These are phyloP conservation scores for Otocyon megalotis DNA, from an alignment of 2,113 vertebrate genomes.

Conservation along the genomic window DNA sequence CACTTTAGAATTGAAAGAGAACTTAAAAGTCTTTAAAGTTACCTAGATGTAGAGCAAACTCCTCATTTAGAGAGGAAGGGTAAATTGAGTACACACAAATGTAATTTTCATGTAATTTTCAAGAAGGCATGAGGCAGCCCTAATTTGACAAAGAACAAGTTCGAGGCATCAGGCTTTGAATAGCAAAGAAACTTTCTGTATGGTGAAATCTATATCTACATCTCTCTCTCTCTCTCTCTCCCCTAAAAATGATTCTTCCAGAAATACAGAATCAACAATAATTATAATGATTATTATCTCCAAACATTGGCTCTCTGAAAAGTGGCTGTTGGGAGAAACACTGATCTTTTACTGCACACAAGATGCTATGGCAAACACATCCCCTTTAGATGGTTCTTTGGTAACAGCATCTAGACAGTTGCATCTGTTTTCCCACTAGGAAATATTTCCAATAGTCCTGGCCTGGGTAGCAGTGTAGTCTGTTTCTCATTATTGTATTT, in stretches of 20 bases:
- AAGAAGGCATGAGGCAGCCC: background rate
- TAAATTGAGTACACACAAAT: background rate
- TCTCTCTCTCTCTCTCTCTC: background rate
- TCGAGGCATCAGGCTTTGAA: background rate
- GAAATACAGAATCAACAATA: background rate
- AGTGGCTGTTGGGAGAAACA: background rate
- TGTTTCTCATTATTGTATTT: slow-evolving; percentile 6
- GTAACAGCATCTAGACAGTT: background rate
- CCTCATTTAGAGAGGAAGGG: background rate
- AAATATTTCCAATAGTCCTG: background rate
- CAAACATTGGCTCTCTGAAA: background rate
- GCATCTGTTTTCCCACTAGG: background rate
- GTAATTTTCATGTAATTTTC: background rate
- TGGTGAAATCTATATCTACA: background rate
- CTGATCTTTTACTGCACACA: background rate
- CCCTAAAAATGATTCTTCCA: background rate
- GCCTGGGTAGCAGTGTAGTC: background rate
- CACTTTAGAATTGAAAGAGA: background rate
- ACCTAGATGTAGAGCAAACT: background rate
- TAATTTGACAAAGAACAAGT: background rate
- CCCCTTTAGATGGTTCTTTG: background rate
- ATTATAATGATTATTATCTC: background rate
- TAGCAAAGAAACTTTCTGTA: background rate
- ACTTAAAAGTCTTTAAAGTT: background rate
- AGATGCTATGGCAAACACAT: background rate